Evolutionary conservation across 1,140 invertebrate species (phyloP).

Genomic region (Drosophila malerkotliana): DNA sequence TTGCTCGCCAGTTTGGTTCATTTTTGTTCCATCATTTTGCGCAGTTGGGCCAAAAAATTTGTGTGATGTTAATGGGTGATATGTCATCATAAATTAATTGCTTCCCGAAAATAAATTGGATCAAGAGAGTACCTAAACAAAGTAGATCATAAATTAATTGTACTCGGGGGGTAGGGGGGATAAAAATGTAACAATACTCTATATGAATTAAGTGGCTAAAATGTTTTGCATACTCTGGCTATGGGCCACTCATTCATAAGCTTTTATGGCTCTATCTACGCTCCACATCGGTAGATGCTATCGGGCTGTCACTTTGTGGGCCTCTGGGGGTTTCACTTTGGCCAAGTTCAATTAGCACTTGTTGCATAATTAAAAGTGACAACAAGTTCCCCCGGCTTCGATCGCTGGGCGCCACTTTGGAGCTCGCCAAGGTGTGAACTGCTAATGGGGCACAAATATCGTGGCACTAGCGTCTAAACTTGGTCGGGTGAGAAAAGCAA

Average conservation of each 20-base stretch:
- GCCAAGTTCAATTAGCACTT: constrained; percentile 56
- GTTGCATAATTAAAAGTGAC: constrained; percentile 56
- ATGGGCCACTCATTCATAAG: constrained; percentile 27
- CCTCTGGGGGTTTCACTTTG: constrained; percentile 32
- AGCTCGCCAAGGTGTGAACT: constrained; percentile 59
- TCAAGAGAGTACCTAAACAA: constrained; percentile 20
- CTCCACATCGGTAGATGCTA: constrained; percentile 21
- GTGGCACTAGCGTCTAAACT: not conserved
- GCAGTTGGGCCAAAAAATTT: constrained; percentile 44
- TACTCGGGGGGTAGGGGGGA: not conserved
- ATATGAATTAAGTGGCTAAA: constrained; percentile 2
- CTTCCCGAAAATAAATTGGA: constrained; percentile 25
- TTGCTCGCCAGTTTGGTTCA: constrained; percentile 16
- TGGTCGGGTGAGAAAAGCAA: constrained; percentile 19
- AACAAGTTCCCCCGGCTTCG: constrained; percentile 34
- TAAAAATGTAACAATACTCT: not conserved
- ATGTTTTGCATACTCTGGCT: constrained; percentile 12
- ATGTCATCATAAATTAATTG: constrained; percentile 76
- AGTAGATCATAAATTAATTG: constrained; percentile 38
- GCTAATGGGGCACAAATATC: constrained; percentile 55
- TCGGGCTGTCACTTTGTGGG: constrained; percentile 28
- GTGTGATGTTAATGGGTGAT: constrained; percentile 43
- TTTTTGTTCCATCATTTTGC: constrained; percentile 40
- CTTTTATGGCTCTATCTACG: constrained; percentile 36
- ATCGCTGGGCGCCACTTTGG: constrained; percentile 55